These are phyloP conservation scores for Drosophila birchii DNA, from an alignment of 2,888 invertebrate species.

Conservation along the genomic window DNA sequence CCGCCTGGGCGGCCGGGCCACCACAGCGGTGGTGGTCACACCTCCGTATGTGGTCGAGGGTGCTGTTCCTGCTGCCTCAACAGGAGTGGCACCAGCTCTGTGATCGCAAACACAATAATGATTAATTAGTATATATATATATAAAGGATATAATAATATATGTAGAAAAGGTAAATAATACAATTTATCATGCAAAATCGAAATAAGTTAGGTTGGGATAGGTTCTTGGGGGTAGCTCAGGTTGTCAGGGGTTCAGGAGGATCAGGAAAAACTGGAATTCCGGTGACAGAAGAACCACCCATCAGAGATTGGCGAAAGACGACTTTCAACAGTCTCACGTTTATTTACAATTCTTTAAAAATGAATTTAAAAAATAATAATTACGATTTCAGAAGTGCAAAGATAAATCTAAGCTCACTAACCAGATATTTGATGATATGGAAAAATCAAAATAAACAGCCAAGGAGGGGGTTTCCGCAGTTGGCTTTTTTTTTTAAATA, in stretches of 20 bases:
- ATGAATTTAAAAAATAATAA: too few relatives aligned
- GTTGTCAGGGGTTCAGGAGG: not conserved
- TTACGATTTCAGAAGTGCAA: too few relatives aligned
- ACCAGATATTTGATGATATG: too few relatives aligned
- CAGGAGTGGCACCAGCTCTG: slow-evolving; percentile 13
- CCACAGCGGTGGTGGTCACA: slow-evolving; percentile 30
- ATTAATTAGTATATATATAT: not conserved
- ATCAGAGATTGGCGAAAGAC: not conserved
- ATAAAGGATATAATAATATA: too few relatives aligned
- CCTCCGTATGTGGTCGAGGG: slow-evolving; percentile 24
- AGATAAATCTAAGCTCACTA: too few relatives aligned
- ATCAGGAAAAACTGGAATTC: not conserved
- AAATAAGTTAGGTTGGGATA: slow-evolving; percentile 1
- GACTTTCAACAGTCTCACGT: slow-evolving; percentile 2
- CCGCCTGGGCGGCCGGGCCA: slow-evolving; percentile 59
- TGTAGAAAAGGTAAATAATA: slow-evolving; percentile 6
- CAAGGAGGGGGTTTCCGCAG: not conserved
- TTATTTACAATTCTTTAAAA: too few relatives aligned
- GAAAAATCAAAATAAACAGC: not conserved
- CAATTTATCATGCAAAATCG: slow-evolving; percentile 22
- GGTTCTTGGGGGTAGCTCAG: not conserved
- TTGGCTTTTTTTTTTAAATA: not conserved
- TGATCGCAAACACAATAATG: not conserved
- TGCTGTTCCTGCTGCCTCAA: slow-evolving; percentile 18
- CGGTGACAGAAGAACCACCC: not conserved